phyloP scores from a whole-genome alignment of 2,113 vertebrate species.

The Cavia aperea region DNA sequence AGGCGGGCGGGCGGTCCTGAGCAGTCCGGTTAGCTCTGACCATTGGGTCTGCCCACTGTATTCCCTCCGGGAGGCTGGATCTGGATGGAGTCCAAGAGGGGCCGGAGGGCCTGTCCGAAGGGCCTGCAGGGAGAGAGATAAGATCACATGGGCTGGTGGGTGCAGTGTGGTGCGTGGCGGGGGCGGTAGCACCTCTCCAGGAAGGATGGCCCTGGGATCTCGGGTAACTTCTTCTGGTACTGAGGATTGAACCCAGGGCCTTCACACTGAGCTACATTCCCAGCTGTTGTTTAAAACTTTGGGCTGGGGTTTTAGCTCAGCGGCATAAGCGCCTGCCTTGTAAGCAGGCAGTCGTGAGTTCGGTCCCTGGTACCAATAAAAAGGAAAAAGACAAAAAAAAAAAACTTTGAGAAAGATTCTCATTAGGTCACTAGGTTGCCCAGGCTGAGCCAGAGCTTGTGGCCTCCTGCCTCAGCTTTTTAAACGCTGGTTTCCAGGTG shows the following conservation, averaged over 20 bases:
- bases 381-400: too few species aligned
- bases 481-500: too few species aligned
- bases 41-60: slow-evolving; percentile 83
- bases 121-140: slow-evolving; percentile 78
- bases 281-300: not conserved
- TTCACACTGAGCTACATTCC: not conserved
- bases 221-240: not conserved
- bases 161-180: rapidly evolving
- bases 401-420: not conserved
- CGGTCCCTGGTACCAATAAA: too few species aligned
- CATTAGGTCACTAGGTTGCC: not conserved
- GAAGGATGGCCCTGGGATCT: not conserved
- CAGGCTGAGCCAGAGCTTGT: not conserved
- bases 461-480: not conserved
- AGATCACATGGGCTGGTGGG: not conserved
- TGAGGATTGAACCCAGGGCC: not conserved
- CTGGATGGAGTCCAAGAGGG: slow-evolving; percentile 86
- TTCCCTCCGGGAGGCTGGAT: slow-evolving; percentile 87
- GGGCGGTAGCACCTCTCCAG: rapidly evolving
- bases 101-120: slow-evolving; percentile 92
- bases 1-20: slow-evolving; percentile 60
- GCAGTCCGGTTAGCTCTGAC: slow-evolving; percentile 83
- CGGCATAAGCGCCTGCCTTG: too few species aligned
- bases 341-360: too few species aligned
- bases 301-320: too few species aligned